These are phyloP conservation scores for Bugulina stolonifera DNA, from an alignment of 2,888 invertebrate species.

Conservation along the genomic window DNA sequence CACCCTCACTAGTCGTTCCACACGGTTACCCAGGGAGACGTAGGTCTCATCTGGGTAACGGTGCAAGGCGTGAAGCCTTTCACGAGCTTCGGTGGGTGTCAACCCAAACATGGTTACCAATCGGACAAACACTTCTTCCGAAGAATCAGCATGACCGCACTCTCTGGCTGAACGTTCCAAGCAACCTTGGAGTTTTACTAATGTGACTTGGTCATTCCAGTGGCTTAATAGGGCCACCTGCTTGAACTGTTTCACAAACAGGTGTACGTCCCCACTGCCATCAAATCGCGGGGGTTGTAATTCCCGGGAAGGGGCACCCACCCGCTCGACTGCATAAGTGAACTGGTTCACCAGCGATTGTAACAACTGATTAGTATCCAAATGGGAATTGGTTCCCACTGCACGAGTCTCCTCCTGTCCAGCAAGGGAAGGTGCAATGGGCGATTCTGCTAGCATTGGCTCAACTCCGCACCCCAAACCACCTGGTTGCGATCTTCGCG, in stretches of 20 bases:
- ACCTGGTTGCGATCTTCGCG: too few relatives aligned
- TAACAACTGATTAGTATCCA: too few relatives aligned
- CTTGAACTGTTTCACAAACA: not conserved
- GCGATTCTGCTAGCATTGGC: too few relatives aligned
- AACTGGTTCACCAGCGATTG: too few relatives aligned
- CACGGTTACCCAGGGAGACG: not conserved
- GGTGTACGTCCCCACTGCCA: not conserved
- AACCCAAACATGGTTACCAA: not conserved
- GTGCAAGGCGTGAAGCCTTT: not conserved
- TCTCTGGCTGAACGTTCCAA: not conserved
- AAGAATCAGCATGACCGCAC: not conserved
- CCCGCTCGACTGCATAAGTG: too few relatives aligned
- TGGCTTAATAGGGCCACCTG: not conserved
- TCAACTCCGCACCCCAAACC: too few relatives aligned
- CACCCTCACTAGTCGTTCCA: not conserved
- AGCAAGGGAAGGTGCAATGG: too few relatives aligned
- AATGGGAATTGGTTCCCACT: too few relatives aligned
- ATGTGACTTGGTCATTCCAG: not conserved
- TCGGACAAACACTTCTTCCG: not conserved
- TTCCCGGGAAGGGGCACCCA: not conserved
- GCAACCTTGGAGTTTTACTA: not conserved
- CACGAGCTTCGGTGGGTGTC: not conserved
- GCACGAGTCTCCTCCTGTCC: too few relatives aligned
- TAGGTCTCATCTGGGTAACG: not conserved
- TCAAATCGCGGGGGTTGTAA: not conserved